Evolutionary conservation across 2,113 vertebrate species (phyloP).

Genomic region (Saimiri boliviensis): DNA sequence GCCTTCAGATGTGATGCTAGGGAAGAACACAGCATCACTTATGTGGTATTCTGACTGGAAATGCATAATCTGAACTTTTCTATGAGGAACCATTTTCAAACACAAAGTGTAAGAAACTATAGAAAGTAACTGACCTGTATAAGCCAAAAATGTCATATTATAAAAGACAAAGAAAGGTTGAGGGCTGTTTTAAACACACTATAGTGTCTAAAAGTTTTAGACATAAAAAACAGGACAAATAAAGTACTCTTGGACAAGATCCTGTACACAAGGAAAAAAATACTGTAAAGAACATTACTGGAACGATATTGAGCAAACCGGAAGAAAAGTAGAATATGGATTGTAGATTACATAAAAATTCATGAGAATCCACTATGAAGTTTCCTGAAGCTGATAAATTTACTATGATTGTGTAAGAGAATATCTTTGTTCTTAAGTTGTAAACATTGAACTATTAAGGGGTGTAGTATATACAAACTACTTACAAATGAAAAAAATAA

Average conservation of each 20-base stretch:
- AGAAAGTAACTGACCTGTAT: background rate
- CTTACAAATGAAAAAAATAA: background rate
- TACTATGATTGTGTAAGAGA: background rate
- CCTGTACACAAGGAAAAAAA: background rate
- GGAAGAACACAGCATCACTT: background rate
- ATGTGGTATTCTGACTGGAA: background rate
- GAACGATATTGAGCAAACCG: background rate
- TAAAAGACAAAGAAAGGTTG: background rate
- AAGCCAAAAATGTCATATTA: background rate
- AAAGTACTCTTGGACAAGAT: background rate
- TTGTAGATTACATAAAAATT: background rate
- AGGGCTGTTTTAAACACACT: background rate
- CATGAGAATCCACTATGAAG: background rate
- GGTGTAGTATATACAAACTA: background rate
- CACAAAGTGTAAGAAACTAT: background rate
- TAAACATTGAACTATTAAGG: background rate
- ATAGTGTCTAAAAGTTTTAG: background rate
- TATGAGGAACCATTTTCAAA: background rate
- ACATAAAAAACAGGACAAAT: background rate
- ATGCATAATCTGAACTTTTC: background rate
- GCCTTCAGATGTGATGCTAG: fast-evolving
- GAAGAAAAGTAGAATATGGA: background rate
- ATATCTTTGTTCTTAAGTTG: background rate
- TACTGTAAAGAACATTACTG: background rate
- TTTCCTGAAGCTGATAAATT: background rate